phyloP scores from a whole-genome alignment of 2,888 invertebrate species.

The Cinara cedri region DNA sequence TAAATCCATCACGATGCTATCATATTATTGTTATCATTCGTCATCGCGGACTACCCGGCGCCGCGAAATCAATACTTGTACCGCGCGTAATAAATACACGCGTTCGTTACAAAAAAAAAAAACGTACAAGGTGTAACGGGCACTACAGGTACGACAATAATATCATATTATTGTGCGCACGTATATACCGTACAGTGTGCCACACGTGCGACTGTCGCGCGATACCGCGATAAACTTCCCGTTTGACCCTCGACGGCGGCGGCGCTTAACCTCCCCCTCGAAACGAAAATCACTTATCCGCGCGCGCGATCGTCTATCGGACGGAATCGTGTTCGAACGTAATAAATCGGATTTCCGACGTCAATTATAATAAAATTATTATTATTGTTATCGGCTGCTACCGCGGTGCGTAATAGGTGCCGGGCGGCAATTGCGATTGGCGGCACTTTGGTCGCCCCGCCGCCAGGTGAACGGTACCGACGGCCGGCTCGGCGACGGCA shows the following conservation, averaged over 20 bases:
- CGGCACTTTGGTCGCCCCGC: constrained; percentile 10
- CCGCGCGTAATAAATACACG: no score
- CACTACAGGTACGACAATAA: not conserved
- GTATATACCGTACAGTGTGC: not conserved
- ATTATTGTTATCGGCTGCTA: not conserved
- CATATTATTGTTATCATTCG: no score
- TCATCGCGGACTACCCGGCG: not conserved
- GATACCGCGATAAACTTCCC: not conserved
- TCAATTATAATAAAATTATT: constrained; percentile 34
- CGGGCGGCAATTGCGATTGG: not conserved
- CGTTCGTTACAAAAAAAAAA: no score
- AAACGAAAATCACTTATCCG: constrained; percentile 25
- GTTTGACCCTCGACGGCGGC: constrained; percentile 16
- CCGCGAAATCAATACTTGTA: no score
- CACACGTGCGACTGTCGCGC: not conserved
- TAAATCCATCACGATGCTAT: no score
- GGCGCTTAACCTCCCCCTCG: not conserved
- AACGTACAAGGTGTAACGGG: no score
- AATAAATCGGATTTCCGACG: constrained; percentile 50
- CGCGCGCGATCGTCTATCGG: constrained; percentile 18
- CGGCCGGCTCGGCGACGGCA: not conserved
- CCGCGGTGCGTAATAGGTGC: not conserved
- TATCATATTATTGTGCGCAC: not conserved
- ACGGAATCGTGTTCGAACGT: constrained; percentile 50
- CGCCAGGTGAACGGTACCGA: constrained; percentile 19